Conservation (phyloP, 2,797 vertebrate species). For the Otolemur crassicaudatus region DNA sequence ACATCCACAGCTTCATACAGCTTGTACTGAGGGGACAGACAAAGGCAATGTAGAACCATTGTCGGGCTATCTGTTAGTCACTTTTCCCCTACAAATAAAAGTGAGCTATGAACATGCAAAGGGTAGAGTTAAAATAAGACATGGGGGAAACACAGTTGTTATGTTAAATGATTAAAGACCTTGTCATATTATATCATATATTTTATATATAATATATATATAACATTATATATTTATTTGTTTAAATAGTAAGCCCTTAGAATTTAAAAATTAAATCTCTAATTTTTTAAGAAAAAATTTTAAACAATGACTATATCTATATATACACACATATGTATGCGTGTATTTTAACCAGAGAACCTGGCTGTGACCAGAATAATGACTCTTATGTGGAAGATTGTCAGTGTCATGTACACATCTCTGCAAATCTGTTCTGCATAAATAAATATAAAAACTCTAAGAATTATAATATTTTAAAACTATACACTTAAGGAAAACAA, state of each 20-base stretch:
- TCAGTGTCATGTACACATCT: slow-evolving; percentile 78
- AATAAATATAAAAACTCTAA: slow-evolving; percentile 80
- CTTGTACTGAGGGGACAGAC: not conserved
- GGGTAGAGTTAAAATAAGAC: not conserved
- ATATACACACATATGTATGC: no score
- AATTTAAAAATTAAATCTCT: not conserved
- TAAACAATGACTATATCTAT: not conserved
- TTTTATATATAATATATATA: no score
- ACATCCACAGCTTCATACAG: fast-evolving
- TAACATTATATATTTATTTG: not conserved
- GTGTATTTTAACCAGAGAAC: not conserved
- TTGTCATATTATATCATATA: not conserved
- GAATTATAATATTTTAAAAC: slow-evolving; percentile 74
- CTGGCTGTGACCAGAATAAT: slow-evolving; percentile 78
- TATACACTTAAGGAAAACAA: slow-evolving; percentile 64
- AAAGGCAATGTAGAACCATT: not conserved
- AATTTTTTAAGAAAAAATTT: not conserved
- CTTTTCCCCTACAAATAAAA: not conserved
- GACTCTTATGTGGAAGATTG: slow-evolving; percentile 81
- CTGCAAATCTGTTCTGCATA: slow-evolving; percentile 75
- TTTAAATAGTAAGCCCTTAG: not conserved
- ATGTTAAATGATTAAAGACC: not conserved
- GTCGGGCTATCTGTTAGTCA: not conserved
- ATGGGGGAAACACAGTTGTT: not conserved
- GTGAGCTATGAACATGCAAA: not conserved